Percentiles rank a stretch among this genome's conserved stretches.
Evolutionary conservation across 2,888 invertebrate genomes (phyloP).

Genomic region (Galerucella pusilla): DNA sequence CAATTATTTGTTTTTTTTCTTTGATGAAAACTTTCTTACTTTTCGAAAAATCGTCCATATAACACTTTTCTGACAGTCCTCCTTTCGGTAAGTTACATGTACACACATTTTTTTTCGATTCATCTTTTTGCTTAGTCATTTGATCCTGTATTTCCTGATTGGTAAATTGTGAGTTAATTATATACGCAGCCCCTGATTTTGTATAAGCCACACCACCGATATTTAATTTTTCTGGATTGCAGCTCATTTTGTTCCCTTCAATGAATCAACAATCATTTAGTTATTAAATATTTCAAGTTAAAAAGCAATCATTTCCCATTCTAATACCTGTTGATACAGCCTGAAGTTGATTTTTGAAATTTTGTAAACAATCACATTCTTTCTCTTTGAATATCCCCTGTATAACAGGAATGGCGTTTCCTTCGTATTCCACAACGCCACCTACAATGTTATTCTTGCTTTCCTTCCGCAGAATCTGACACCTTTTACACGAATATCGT

Average conservation of each 20-base stretch:
- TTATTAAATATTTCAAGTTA: background rate
- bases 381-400: slow-evolving; percentile 46
- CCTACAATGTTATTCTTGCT: slow-evolving; percentile 48
- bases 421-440: slow-evolving; percentile 39
- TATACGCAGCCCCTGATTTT: slow-evolving; percentile 32
- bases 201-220: slow-evolving; percentile 38
- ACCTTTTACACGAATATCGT: slow-evolving; percentile 33
- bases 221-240: slow-evolving; percentile 30
- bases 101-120: background rate
- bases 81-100: slow-evolving; percentile 3
- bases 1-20: too few relatives aligned
- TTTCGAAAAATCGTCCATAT: slow-evolving; percentile 3
- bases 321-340: slow-evolving; percentile 2
- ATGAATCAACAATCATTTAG: background rate
- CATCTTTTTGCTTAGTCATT: slow-evolving; percentile 1
- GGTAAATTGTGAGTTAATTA: slow-evolving; percentile 18
- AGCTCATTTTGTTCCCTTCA: slow-evolving; percentile 32
- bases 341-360: slow-evolving; percentile 43
- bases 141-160: slow-evolving; percentile 1
- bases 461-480: slow-evolving; percentile 37
- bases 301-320: background rate
- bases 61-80: background rate
- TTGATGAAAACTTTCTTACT: background rate
- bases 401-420: slow-evolving; percentile 50
- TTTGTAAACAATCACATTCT: slow-evolving; percentile 52